Evolutionary conservation across 2,113 vertebrate species (phyloP).

Genomic region (Marcusenius ussheri): DNA sequence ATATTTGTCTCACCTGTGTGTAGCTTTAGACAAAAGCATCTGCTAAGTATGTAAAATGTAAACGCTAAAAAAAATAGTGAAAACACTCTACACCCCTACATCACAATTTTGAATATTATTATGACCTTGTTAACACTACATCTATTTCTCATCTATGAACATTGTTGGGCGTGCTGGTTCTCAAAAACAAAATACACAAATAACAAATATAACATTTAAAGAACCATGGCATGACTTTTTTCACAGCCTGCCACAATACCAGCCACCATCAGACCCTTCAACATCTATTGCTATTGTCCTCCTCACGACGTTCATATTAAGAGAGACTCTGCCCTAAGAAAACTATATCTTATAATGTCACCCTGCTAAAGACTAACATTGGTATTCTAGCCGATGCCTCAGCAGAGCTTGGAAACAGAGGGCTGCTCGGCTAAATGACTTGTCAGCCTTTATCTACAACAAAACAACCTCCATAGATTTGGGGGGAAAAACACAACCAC

Average conservation of each 20-base stretch:
- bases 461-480: neutral
- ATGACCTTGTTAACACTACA: neutral
- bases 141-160: neutral
- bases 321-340: neutral
- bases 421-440: conserved; percentile 3
- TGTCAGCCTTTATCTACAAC: conserved; percentile 5
- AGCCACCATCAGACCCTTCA: neutral
- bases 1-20: neutral
- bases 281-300: neutral
- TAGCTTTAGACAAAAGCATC: neutral
- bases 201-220: neutral
- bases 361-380: neutral
- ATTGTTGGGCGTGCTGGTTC: neutral
- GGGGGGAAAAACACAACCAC: neutral
- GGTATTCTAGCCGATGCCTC: neutral
- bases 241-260: neutral
- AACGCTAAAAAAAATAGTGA: neutral
- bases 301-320: neutral
- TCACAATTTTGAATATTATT: neutral
- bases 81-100: neutral
- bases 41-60: neutral
- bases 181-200: neutral
- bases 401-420: neutral
- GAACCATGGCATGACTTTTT: too few relatives aligned
- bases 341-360: neutral